phyloP scores from a whole-genome alignment of 2,888 invertebrate genomes.

The Ophonus ardosiacus region DNA sequence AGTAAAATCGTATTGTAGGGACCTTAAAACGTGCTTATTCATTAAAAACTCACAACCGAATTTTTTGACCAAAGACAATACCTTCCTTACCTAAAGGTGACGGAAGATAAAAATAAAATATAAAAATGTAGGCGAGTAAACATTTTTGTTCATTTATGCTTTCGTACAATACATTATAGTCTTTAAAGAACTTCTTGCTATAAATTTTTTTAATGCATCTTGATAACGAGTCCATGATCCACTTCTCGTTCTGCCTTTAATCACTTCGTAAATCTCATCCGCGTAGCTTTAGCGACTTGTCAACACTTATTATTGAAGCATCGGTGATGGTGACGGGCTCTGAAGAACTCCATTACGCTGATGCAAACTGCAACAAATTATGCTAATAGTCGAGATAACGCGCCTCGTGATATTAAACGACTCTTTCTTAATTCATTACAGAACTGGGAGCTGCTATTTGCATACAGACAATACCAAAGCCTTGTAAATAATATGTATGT shows the following conservation, averaged over 20 bases:
- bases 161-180: too few species aligned
- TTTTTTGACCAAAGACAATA: too few species aligned
- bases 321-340: background rate
- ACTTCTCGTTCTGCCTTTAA: conserved; percentile 11
- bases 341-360: conserved; percentile 28
- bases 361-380: conserved; percentile 55
- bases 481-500: conserved; percentile 43
- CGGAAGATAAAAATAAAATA: too few species aligned
- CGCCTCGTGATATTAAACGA: conserved; percentile 45
- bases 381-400: conserved; percentile 48
- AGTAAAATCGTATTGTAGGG: too few species aligned
- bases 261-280: conserved; percentile 35
- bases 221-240: conserved; percentile 34
- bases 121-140: too few species aligned
- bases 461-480: conserved; percentile 45
- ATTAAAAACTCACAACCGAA: too few species aligned
- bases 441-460: conserved; percentile 43
- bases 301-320: conserved; percentile 45
- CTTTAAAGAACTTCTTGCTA: too few species aligned
- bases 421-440: conserved; percentile 53
- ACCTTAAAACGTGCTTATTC: too few species aligned
- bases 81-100: too few species aligned
- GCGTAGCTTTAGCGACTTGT: conserved; percentile 16
- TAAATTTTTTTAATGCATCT: conserved; percentile 5
- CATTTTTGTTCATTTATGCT: too few species aligned